Base-by-base conservation (phyloP, 2,113 vertebrate species). In the Donacobius atricapilla region DNA sequence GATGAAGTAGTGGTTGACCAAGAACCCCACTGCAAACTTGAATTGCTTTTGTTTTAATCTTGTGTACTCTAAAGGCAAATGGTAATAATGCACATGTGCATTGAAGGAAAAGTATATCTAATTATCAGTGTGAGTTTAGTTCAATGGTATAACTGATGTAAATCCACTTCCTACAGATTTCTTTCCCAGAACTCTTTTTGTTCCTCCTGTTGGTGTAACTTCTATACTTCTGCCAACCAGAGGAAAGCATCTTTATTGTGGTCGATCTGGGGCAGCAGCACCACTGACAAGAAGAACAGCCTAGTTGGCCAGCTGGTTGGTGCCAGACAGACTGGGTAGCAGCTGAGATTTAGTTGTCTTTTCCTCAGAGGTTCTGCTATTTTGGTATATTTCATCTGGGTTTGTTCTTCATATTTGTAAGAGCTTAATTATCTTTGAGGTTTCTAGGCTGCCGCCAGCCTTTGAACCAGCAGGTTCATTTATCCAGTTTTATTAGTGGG, bases 341-440 rank as follows among this genome's bases (percentile, higher is more conserved):
- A 94, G 89, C 93, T 78, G 93, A 96, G 69, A 60, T 61, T 63
- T 70, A 66, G 60, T 76, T 93, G 68, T 79, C 47, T 83, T 94
- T 92, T 89, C 69, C 80, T 95, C 51, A 60, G 76, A 89, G 76
- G 68, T 72, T 91, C 89, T 92, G 64, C 91, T 90, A 2, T 83
- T 94, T 93, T 84, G 60, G 51, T 92, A 31, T 50, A 64, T 64
- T 86, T 93, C 83, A 66, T 93, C 68, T 94, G 68, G 27, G 51
- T 83, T 97, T 65, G 47, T 13, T 92, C 86, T 90, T 92, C 37
- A 51, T 39, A 90, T 83, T 68, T 91, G 16, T 64, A 66, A 63
- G 42, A 87, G 51, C 48, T 87, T 94, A 91, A 95, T 94, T 93
- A 84, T 75, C 54, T 81, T 71, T 83, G 91, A 89, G 94, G 60